These are phyloP conservation scores for Sanderia malayensis DNA, from an alignment of 30 jellyfish, hydroid and myxozoan genomes.

Conservation along the genomic window DNA sequence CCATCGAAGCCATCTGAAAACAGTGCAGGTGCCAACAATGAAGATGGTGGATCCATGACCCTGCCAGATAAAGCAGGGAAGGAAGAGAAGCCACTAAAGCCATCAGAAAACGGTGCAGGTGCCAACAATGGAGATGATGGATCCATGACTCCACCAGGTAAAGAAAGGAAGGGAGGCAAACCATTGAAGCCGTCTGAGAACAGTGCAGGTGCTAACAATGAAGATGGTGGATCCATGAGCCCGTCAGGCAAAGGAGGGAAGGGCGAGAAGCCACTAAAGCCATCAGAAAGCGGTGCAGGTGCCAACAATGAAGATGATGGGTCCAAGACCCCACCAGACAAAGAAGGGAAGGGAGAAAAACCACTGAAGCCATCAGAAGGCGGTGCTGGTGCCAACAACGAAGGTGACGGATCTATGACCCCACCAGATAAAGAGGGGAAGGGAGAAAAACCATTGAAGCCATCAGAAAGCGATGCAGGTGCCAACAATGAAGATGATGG, in stretches of 20 bases:
- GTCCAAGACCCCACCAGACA: not conserved
- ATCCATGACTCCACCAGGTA: no score
- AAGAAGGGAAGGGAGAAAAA: not conserved
- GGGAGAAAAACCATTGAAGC: conserved; percentile 10
- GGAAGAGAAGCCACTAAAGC: conserved; percentile 8
- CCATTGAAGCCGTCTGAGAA: not conserved
- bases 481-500: not conserved
- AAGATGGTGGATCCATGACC: not conserved
- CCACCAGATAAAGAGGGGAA: conserved; percentile 11
- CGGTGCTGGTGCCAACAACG: conserved; percentile 21
- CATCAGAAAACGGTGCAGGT: conserved; percentile 48
- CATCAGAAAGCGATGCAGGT: conserved; percentile 46
- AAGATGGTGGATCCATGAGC: not conserved
- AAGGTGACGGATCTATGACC: not conserved
- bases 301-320: conserved; percentile 34
- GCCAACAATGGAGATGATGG: no score
- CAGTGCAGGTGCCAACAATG: not conserved
- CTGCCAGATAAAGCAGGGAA: conserved; percentile 10
- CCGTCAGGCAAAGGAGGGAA: not conserved
- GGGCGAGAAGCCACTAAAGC: not conserved
- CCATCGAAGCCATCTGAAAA: not conserved
- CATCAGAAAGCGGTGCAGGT: conserved; percentile 30
- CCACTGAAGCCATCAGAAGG: conserved; percentile 17
- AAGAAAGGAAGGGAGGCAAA: no score
- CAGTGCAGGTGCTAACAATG: conserved; percentile 49